Evolutionary conservation across 2,113 vertebrate species (phyloP).

Genomic region (Cacatua alba): DNA sequence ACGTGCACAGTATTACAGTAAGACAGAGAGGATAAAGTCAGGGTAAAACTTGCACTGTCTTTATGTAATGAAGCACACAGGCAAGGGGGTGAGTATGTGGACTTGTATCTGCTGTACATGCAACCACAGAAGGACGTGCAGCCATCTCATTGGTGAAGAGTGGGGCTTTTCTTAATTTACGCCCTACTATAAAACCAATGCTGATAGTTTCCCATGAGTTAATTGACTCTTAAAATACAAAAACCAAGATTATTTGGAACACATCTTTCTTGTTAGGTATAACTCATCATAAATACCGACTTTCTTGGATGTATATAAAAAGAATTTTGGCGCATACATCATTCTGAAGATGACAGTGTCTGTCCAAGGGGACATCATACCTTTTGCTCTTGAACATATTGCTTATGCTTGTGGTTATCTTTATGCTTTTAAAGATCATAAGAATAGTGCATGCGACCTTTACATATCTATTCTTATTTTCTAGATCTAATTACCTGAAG

Average conservation of each 20-base stretch:
- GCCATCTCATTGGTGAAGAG: background rate
- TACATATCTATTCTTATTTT: background rate
- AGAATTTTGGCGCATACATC: background rate
- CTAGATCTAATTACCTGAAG: background rate
- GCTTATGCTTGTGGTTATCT: background rate
- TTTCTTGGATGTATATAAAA: background rate
- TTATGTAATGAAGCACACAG: background rate
- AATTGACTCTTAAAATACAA: background rate
- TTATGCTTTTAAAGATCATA: background rate
- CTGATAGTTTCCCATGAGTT: rapidly evolving
- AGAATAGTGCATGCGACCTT: background rate
- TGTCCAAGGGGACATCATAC: background rate
- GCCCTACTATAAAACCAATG: background rate
- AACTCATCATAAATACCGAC: background rate
- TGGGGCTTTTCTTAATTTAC: background rate
- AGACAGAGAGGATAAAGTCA: background rate
- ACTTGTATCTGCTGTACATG: rapidly evolving
- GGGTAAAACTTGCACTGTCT: background rate
- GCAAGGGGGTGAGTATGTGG: background rate
- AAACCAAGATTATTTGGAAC: background rate
- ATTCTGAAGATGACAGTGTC: background rate
- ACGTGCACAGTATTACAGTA: rapidly evolving
- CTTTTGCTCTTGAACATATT: background rate
- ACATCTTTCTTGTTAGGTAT: background rate
- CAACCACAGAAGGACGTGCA: rapidly evolving